Conservation (phyloP, 2,888 invertebrate species). For the Heliothis peltigera region DNA sequence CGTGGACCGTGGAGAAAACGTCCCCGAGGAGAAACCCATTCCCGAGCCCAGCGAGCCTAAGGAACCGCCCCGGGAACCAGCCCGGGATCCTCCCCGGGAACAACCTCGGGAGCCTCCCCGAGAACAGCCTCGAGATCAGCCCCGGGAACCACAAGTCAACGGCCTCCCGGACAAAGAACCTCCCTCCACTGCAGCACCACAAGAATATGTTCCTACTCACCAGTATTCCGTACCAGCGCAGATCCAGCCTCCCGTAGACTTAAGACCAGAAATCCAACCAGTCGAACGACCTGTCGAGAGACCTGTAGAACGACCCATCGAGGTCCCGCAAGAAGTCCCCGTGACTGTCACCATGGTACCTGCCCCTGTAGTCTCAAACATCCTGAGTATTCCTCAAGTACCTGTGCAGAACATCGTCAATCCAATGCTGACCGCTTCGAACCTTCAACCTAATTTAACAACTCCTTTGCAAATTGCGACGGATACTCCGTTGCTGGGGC, state of each 20-base stretch:
- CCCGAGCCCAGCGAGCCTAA: constrained; percentile 55
- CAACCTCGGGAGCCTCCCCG: not conserved
- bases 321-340: constrained; percentile 54
- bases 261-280: constrained; percentile 57
- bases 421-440: constrained; percentile 65
- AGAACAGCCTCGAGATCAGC: too few relatives aligned
- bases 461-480: constrained; percentile 85
- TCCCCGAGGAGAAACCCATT: constrained; percentile 64
- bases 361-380: constrained; percentile 56
- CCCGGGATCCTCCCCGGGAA: too few relatives aligned
- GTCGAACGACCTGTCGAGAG: constrained; percentile 48
- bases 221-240: constrained; percentile 77
- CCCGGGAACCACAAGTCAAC: constrained; percentile 67
- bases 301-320: constrained; percentile 47
- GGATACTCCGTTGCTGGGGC: constrained; percentile 77
- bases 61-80: constrained; percentile 38
- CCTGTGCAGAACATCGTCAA: constrained; percentile 65
- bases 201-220: constrained; percentile 75
- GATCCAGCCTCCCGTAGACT: constrained; percentile 64
- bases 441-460: constrained; percentile 75
- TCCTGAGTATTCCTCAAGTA: constrained; percentile 53
- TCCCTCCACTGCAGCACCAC: constrained; percentile 50
- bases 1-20: constrained; percentile 88
- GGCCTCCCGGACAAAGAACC: constrained; percentile 70
- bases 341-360: constrained; percentile 58